Percentiles rank a stretch among this genome's conserved stretches.
These are phyloP conservation scores for Bagarius yarrelli DNA, from an alignment of 2,113 vertebrate genomes.

Conservation along the genomic window DNA sequence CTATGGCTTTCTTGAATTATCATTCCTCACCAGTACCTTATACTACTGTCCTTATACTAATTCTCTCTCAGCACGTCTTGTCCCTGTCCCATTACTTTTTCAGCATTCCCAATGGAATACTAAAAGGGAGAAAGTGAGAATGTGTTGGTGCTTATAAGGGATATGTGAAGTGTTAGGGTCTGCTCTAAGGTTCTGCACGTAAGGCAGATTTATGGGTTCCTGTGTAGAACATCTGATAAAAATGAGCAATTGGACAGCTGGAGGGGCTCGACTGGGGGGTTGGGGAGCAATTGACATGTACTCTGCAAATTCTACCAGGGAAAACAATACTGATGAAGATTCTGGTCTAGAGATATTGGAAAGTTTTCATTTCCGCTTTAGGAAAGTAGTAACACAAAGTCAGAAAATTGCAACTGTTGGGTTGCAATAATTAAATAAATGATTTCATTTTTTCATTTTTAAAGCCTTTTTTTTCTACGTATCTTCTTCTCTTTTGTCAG, in stretches of 20 bases:
- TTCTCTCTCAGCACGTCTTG: constrained; percentile 11
- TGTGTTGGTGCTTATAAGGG: background rate
- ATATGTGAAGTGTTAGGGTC: background rate
- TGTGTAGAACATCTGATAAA: background rate
- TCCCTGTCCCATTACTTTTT: background rate
- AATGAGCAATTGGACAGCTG: background rate
- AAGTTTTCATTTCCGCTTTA: background rate
- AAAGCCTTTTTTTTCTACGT: too few species aligned
- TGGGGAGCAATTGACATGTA: too few species aligned
- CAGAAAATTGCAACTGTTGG: too few species aligned
- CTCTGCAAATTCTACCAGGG: background rate
- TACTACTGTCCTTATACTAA: background rate
- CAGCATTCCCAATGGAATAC: background rate
- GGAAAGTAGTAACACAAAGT: background rate
- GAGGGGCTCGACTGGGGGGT: too few species aligned
- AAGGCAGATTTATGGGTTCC: constrained; percentile 17
- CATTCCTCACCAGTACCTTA: constrained; percentile 12
- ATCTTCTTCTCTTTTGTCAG: too few species aligned
- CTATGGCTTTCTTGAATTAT: background rate
- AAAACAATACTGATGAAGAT: background rate
- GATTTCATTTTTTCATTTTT: too few species aligned
- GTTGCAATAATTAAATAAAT: too few species aligned
- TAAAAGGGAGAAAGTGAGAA: background rate
- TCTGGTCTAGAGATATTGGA: background rate
- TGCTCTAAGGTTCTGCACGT: background rate